phyloP scores from a whole-genome alignment of 2,888 invertebrate species.

The Eledone cirrhosa region DNA sequence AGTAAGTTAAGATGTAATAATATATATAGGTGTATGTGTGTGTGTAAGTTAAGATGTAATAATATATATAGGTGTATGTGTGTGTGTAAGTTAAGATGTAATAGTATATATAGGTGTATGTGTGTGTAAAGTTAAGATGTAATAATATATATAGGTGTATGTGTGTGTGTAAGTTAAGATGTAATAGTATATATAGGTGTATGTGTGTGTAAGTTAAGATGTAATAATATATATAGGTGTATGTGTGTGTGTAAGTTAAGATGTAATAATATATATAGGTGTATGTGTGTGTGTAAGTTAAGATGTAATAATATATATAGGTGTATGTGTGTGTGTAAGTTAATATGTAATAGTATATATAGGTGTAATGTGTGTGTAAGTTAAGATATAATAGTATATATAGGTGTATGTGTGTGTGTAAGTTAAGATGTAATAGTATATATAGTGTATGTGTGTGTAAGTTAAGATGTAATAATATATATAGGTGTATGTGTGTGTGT shows the following conservation, averaged over 20 bases:
- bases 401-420: neutral
- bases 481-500: too few species aligned
- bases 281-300: neutral
- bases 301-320: neutral
- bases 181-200: too few species aligned
- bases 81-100: too few species aligned
- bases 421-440: neutral
- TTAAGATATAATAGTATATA: too few species aligned
- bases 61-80: neutral
- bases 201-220: neutral
- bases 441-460: too few species aligned
- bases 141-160: neutral
- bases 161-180: neutral
- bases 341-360: too few species aligned
- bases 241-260: neutral
- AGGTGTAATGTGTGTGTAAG: too few species aligned
- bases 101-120: too few species aligned
- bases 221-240: neutral
- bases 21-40: neutral
- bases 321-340: too few species aligned
- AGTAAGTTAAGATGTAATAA: neutral
- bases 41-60: neutral
- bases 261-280: neutral
- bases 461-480: too few species aligned
- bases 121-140: too few species aligned